Percentiles rank a stretch among this genome's conserved stretches.
Evolutionary conservation across 2,113 vertebrate species (phyloP).

Genomic region (Parus major): DNA sequence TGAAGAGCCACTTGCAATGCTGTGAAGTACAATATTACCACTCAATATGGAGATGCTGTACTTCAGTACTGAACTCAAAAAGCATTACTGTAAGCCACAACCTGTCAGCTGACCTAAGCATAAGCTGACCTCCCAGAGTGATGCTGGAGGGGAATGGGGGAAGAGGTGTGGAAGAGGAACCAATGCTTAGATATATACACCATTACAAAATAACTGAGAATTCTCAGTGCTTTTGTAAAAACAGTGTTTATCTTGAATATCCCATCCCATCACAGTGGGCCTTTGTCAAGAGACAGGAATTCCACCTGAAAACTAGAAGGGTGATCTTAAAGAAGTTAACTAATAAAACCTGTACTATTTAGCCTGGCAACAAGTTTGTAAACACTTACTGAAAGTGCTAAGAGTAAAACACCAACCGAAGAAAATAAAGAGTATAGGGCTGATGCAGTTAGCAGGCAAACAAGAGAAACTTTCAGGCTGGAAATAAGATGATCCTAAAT

Average conservation of each 20-base stretch:
- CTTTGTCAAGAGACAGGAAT: background rate
- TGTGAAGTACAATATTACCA: background rate
- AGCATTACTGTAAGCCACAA: background rate
- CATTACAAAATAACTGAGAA: background rate
- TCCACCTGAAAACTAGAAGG: background rate
- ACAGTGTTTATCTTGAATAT: background rate
- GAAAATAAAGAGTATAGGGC: background rate
- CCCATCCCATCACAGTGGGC: background rate
- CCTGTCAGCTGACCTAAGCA: background rate
- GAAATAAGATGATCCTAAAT: background rate
- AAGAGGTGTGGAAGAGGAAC: background rate
- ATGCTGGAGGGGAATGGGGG: background rate
- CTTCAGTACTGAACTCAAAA: background rate
- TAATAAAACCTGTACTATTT: background rate
- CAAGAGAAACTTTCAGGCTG: background rate
- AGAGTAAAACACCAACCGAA: background rate
- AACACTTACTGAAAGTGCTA: background rate
- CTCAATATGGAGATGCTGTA: background rate
- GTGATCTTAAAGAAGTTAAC: background rate
- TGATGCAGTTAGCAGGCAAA: background rate
- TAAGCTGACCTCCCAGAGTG: background rate
- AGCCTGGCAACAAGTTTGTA: background rate
- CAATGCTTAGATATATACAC: background rate
- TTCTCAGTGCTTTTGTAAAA: background rate
- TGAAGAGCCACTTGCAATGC: background rate